A percentile compares a stretch with the other conserved stretches of the same genome.
Conservation (phyloP, 2,888 invertebrate species). For the Xestia ashworthii region DNA sequence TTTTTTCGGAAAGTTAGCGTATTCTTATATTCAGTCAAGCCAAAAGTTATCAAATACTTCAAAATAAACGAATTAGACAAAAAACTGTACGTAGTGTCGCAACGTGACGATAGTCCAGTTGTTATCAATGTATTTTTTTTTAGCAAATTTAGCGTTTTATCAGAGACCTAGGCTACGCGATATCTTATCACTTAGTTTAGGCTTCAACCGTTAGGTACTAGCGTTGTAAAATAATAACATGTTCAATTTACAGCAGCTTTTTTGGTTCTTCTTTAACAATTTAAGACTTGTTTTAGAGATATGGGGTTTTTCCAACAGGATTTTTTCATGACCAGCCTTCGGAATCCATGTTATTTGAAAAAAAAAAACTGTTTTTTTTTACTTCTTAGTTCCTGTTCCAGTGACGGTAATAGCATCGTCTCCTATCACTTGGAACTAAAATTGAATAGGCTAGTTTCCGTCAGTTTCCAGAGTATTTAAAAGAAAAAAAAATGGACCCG, state of each 20-base stretch:
- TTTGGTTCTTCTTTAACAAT: neutral
- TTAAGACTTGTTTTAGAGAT: neutral
- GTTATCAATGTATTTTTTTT: slow-evolving; percentile 82
- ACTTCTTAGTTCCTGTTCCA: neutral
- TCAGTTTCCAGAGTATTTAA: no score
- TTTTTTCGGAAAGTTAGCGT: neutral
- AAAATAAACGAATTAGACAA: slow-evolving; percentile 59
- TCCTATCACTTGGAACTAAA: neutral
- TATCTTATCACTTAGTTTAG: slow-evolving; percentile 86
- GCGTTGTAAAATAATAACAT: slow-evolving; percentile 53
- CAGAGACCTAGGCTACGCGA: slow-evolving; percentile 85
- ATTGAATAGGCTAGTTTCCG: neutral
- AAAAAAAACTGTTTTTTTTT: neutral
- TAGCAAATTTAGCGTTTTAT: slow-evolving; percentile 88
- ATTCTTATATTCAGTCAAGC: neutral
- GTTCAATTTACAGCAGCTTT: slow-evolving; percentile 41
- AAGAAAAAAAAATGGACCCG: no score
- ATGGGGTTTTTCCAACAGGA: neutral
- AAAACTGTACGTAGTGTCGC: slow-evolving; percentile 55
- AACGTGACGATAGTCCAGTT: slow-evolving; percentile 74
- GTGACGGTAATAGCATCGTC: neutral
- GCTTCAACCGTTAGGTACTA: slow-evolving; percentile 70
- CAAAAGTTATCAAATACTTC: slow-evolving; percentile 28
- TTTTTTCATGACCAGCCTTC: neutral
- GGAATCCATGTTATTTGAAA: neutral